phyloP scores from a whole-genome alignment of 2,888 invertebrate genomes.

The Epicampocera succincta region DNA sequence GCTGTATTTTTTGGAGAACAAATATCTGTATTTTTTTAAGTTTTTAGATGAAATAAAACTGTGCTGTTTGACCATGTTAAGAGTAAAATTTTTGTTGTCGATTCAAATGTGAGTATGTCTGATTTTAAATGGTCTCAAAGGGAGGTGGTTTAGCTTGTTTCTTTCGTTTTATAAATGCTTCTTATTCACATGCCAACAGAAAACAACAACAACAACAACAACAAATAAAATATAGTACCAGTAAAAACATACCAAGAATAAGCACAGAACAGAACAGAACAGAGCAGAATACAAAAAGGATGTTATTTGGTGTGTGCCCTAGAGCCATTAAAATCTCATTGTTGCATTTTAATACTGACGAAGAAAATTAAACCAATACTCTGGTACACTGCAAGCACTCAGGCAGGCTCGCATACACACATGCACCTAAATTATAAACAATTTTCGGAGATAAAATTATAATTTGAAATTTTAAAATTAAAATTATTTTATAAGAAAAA shows the following conservation, averaged over 20 bases:
- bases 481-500: too few species aligned
- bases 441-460: background rate
- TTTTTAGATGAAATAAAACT: constrained; percentile 29
- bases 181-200: constrained; percentile 16
- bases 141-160: constrained; percentile 49
- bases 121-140: constrained; percentile 55
- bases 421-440: background rate
- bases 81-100: constrained; percentile 22
- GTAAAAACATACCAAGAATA: constrained; percentile 21
- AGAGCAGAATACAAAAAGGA: constrained; percentile 41
- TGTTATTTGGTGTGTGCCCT: constrained; percentile 64
- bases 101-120: constrained; percentile 34
- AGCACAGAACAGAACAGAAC: constrained; percentile 10
- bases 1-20: constrained; percentile 19
- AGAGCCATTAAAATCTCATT: constrained; percentile 61
- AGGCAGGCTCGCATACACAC: background rate
- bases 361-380: background rate
- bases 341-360: constrained; percentile 36
- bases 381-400: background rate
- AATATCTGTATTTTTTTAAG: constrained; percentile 8
- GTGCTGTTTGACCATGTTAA: constrained; percentile 54
- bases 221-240: background rate
- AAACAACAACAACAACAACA: background rate
- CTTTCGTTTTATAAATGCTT: constrained; percentile 12
- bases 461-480: background rate